Base-by-base conservation (phyloP, 2,888 invertebrate genomes). In the Conops quadrifasciatus region DNA sequence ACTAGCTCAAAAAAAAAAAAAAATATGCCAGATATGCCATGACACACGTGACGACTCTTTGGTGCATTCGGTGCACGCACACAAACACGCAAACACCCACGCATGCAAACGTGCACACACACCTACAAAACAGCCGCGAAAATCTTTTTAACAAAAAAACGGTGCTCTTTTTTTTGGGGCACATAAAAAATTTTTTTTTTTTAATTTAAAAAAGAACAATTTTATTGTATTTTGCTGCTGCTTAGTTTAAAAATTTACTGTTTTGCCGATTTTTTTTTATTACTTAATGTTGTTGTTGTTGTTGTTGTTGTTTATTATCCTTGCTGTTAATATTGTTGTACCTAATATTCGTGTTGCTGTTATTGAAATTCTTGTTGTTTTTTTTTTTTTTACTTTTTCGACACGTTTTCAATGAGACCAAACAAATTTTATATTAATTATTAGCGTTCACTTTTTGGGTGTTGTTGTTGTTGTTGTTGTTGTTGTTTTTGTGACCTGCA, bases 331-430 rank as follows among this genome's bases (percentile, higher is more conserved):
- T n/a, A n/a, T n/a, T n/a, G n/a, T n/a, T n/a, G n/a, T n/a, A n/a
- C n/a, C n/a, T 9, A 36, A 36, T 36, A 36, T 36, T 36, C 9
- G 36, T 36, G 4, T 36, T 36, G 36, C 9, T 36, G 36, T 36
- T 36, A 4, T 59, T 60, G 59, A 65, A 26, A 26, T 45, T 47
- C 60, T 68, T 60, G 72, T 45, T 73, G 67, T 67, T 70, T 19
- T 53, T 53, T 69, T 71, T 51, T 65, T 30, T n/a, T 51, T 53
- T 28, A 16, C 11, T 5, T 43, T 21, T n/a, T 5, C 21, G 4
- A 59, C 16, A 16, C 30, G 28, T 19, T 21, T 15, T 4, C 21
- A 36, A 21, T 56, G 56, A 21, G 19, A n/a, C 21, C 21, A 56
- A 51, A n/a, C n/a, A n/a, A n/a, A n/a, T 64, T 64, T 24, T 51